phyloP scores from a whole-genome alignment of 2,888 invertebrate genomes.

The Oligia latruncula region DNA sequence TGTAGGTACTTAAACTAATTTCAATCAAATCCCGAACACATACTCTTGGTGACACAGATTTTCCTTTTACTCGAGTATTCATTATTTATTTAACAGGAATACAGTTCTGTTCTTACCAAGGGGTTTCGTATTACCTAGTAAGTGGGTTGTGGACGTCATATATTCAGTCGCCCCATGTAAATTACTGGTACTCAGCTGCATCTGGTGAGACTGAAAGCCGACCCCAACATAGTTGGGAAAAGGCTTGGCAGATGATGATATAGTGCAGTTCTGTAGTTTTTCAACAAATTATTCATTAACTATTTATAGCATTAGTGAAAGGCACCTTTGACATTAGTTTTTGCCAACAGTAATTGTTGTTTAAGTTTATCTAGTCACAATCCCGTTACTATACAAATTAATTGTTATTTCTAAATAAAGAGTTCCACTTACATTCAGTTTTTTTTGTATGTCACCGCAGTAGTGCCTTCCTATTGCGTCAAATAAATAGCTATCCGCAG shows the following conservation, averaged over 20 bases:
- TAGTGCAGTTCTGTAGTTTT: not conserved
- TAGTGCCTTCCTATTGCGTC: constrained; percentile 24
- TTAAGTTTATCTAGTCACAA: not conserved
- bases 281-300: not conserved
- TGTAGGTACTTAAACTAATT: not conserved
- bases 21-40: not conserved
- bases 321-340: constrained; percentile 31
- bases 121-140: too few relatives aligned
- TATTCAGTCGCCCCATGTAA: too few relatives aligned
- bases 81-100: not conserved
- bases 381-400: not conserved
- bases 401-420: not conserved
- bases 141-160: too few relatives aligned
- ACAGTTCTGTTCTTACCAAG: not conserved
- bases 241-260: too few relatives aligned
- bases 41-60: not conserved
- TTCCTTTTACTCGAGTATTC: not conserved
- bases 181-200: too few relatives aligned
- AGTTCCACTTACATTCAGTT: constrained; percentile 1
- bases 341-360: not conserved
- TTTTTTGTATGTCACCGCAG: not conserved
- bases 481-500: not conserved
- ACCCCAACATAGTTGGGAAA: too few relatives aligned
- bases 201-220: too few relatives aligned
- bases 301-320: constrained; percentile 21